Evolutionary conservation across 2,797 vertebrate species (phyloP), one percentile per base, ranked within the genome.

Genomic region (Sitta carolinensis): DNA sequence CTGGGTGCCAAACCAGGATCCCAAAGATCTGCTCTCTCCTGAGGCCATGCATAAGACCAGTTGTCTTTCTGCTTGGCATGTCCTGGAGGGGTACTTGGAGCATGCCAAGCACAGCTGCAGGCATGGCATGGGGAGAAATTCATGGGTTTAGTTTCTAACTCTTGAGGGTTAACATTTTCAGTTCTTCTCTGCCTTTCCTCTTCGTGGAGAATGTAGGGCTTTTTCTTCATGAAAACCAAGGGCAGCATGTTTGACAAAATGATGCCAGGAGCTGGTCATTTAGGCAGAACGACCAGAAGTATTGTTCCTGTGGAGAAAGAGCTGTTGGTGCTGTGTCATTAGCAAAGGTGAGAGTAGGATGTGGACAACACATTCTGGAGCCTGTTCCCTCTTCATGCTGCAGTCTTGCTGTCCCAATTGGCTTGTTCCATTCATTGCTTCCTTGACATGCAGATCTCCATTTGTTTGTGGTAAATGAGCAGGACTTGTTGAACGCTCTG

Each of bases 81-180:
- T 51, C 25, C 34, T 9, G 1, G 16, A 16, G 43, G 47, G 9
- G 10, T 48, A 19, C 30, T 76, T 38, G 78, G 29, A 64, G 25
- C 0, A 0, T 45, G 34, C n/a, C 67, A 45, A 11, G 42, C 29
- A 16, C 55, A 70, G 40, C 54, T 4, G 2, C 0, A 1, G 43
- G 30, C 50, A 22, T 25, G 32, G 64, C 5, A 2, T 29, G 26
- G 50, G 15, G 18, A 32, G 2, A 25, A 51, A 36, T 2, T 1
- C 9, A 7, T 40, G 32, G 18, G 48, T 95, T 88, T 76, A 1
- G 3, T 73, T 93, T 93, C 67, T 63, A 8, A 7, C 27, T 83
- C 54, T 30, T 13, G 23, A 62, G 43, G 16, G n/a, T 93, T 87
- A 77, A 78, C 5, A 7, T 78, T 85, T 74, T 74, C 13, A 52